Evolutionary conservation across 2,888 invertebrate species (phyloP), one percentile per base, ranked within the genome.

Genomic region (Dasypolia templi): DNA sequence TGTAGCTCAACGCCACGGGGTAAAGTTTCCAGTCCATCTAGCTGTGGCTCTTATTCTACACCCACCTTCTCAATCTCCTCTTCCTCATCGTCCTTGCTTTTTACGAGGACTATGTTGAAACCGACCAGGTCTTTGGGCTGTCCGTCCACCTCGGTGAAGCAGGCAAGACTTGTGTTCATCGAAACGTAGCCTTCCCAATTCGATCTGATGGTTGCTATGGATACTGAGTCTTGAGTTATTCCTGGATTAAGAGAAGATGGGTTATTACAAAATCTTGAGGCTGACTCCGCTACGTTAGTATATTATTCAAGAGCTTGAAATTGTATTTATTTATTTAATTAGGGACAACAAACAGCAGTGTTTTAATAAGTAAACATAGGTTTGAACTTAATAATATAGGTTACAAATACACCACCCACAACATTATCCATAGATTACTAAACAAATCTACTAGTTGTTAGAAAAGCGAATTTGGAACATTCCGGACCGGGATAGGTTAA

Each of bases 101-200:
- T 93, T 3, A 95, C 93, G 0, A 91, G 11, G 6, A 92, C 84
- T 29, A 93, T 90, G 72, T 95, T 95, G 84, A 93, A 93, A 0
- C 90, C 95, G 7, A 94, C 94, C 73, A 95, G 87, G 61, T 93
- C 89, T 6, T 81, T 86, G 0, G 93, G 93, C 53, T 84, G 58
- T 0, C 94, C 95, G 2, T 91, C 88, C 46, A 84, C 90, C 72
- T 95, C 94, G 0, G 93, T 93, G 84, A 90, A 94, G 81, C 94
- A 95, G 0, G 93, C 93, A 2, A 95, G 71, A 56, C 92, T 93
- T 4, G 93, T 85, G 1, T 91, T 87, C 58, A 94, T 92, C 0
- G 89, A 86, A 0, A 93, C 80, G 46, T 76, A 91, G 0, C 66
- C 65, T 53, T 91, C 90, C 95, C 95, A 95, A 73, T 95, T 93